Percentiles rank a stretch among this genome's conserved stretches.
phyloP scores from a whole-genome alignment of 2,113 vertebrate genomes.

The Sisor rabdophorus region DNA sequence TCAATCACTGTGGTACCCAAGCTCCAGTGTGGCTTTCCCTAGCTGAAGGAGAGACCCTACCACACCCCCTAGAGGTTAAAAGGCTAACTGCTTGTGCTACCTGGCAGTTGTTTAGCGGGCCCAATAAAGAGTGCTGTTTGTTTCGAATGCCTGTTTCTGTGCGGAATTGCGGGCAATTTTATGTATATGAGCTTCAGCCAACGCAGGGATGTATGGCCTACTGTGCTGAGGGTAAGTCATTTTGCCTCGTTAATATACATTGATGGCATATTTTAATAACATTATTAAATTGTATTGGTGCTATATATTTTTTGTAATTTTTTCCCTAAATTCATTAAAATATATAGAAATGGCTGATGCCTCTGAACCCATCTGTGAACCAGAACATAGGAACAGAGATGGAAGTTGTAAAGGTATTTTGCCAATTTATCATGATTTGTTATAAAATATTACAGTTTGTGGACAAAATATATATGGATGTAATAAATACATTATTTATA shows the following conservation, averaged over 20 bases:
- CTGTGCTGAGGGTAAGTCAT: slow-evolving; percentile 79
- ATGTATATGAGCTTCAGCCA: slow-evolving; percentile 84
- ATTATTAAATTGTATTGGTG: neutral
- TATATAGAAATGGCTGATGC: slow-evolving; percentile 63
- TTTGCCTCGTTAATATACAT: neutral
- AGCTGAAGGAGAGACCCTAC: slow-evolving; percentile 74
- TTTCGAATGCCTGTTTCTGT: slow-evolving; percentile 84
- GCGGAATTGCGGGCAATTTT: slow-evolving; percentile 83
- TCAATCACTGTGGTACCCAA: slow-evolving; percentile 88
- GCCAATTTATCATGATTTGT: neutral
- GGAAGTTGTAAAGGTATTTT: slow-evolving; percentile 68
- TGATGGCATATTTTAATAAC: neutral
- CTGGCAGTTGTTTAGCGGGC: slow-evolving; percentile 79
- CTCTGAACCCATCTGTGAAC: slow-evolving; percentile 59
- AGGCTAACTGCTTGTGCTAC: slow-evolving; percentile 82
- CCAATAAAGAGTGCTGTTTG: slow-evolving; percentile 80
- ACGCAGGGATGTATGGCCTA: slow-evolving; percentile 91
- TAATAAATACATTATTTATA: no score
- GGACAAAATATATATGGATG: no score
- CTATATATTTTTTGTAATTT: neutral
- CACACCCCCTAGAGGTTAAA: slow-evolving; percentile 71
- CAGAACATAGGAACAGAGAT: slow-evolving; percentile 57
- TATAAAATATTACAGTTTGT: no score
- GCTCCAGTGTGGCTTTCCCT: slow-evolving; percentile 86
- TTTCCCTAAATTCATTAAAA: slow-evolving; percentile 38